phyloP scores from a whole-genome alignment of 2,113 vertebrate genomes.

The Plotosus lineatus region DNA sequence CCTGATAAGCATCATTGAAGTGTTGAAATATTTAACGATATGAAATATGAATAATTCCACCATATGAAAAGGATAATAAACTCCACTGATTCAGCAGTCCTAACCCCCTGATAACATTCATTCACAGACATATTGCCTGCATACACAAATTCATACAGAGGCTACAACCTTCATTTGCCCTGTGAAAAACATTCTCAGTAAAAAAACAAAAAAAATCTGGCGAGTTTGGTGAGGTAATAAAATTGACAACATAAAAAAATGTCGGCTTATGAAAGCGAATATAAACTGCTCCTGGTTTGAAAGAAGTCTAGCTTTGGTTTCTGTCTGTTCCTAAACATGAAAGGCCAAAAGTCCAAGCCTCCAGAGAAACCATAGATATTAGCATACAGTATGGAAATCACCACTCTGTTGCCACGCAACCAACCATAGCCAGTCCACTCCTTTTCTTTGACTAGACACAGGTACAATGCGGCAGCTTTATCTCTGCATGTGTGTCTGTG shows the following conservation, averaged over 20 bases:
- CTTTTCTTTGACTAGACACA: conserved; percentile 39
- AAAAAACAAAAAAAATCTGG: background rate
- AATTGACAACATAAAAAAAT: background rate
- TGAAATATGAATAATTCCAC: conserved; percentile 2
- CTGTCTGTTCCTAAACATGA: conserved; percentile 60
- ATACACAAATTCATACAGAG: conserved; percentile 2
- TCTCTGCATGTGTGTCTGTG: conserved; percentile 34
- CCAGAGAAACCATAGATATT: conserved; percentile 44
- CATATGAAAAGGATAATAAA: conserved; percentile 4
- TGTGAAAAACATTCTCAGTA: background rate
- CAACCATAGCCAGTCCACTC: conserved; percentile 44
- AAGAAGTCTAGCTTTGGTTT: conserved; percentile 48
- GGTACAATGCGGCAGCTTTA: conserved; percentile 45
- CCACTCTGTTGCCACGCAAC: conserved; percentile 54
- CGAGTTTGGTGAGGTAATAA: too few species aligned
- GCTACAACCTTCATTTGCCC: background rate
- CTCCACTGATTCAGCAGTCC: background rate
- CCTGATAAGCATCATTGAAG: conserved; percentile 2
- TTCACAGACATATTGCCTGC: background rate
- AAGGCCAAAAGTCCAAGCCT: conserved; percentile 51
- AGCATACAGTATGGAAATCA: conserved; percentile 60
- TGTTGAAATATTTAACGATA: background rate
- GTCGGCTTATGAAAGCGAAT: background rate
- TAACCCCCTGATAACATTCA: background rate
- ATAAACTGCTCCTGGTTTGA: background rate